Base-by-base conservation (phyloP, 2,888 invertebrate species). In the Micoletzkya japonica region DNA sequence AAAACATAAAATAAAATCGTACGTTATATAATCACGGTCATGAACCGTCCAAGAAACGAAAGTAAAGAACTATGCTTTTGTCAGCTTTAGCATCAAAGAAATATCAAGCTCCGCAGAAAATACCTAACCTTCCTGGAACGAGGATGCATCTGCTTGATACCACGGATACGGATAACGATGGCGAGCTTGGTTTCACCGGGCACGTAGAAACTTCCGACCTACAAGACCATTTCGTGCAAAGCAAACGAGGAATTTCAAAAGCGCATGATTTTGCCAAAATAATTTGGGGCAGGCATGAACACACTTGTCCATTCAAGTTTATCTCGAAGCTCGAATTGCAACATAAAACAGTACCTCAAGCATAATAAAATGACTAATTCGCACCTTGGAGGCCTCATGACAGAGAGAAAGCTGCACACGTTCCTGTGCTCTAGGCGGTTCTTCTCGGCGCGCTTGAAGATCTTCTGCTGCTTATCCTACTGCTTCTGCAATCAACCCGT, bases 141-240 rank as follows among this genome's bases (percentile, higher is more conserved):
- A 20, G 90, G 90, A 78, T 89, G 89, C 57, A 90, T 87, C 76
- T 89, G 89, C 86, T 90, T 90, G 82, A 90, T 88, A 89, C 96
- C 98, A 86, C 95, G 91, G 87, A 97, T 98, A 90, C 98, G 92
- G 78, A 96, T 91, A 77, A 99, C 95, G 86, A 98, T 97, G n/a
- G 98, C 98, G 76, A 99, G 90, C 87, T 93, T 93, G 58, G 95
- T 92, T 88, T 98, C 95, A 70, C 91, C 93, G 75, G 96, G 94
- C 82, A 99, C 96, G 86, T 96, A 98, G 89, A 94, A 98, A 88
- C 95, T 95, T 73, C 94, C 94, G 77, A 91, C 90, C 68, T 68
- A 54, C 7, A 59, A 59, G 10, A n/a, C n/a, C n/a, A n/a, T 28
- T n/a, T n/a, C n/a, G n/a, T n/a, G n/a, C n/a, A n/a, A n/a, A n/a